Conservation (phyloP, 2,888 invertebrate genomes). For the Eueremaeus valkanovi region DNA sequence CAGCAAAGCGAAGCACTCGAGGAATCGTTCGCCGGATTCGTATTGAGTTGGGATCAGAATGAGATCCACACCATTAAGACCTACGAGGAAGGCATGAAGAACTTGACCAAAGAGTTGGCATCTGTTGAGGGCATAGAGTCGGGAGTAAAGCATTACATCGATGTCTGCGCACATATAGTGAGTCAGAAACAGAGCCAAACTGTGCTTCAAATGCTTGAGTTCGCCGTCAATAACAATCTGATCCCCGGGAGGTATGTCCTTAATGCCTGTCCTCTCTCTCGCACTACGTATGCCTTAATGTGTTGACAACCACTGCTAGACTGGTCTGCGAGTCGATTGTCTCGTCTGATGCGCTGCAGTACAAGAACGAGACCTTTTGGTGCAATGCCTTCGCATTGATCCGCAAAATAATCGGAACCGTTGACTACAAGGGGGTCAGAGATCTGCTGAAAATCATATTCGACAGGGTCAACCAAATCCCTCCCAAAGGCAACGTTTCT, state of each 20-base stretch:
- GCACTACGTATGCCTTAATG: too few relatives aligned
- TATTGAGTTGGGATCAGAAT: slow-evolving; percentile 69
- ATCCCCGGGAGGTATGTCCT: slow-evolving; percentile 67
- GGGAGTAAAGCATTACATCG: slow-evolving; percentile 69
- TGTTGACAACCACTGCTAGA: slow-evolving; percentile 54
- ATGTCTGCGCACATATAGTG: slow-evolving; percentile 66
- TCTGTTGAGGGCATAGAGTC: slow-evolving; percentile 65
- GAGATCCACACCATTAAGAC: slow-evolving; percentile 65
- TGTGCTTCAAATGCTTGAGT: slow-evolving; percentile 69
- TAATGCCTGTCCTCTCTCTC: not conserved
- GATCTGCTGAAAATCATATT: slow-evolving; percentile 57
- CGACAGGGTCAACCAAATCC: slow-evolving; percentile 79
- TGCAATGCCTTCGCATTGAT: slow-evolving; percentile 79
- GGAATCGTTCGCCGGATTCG: slow-evolving; percentile 81
- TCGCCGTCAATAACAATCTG: slow-evolving; percentile 66
- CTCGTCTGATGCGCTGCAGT: slow-evolving; percentile 73
- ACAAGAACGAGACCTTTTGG: slow-evolving; percentile 81
- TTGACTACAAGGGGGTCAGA: slow-evolving; percentile 71
- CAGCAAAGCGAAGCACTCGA: slow-evolving; percentile 57
- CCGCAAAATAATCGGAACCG: slow-evolving; percentile 76
- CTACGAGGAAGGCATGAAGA: slow-evolving; percentile 67
- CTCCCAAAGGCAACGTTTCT: slow-evolving; percentile 71
- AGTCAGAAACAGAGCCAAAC: slow-evolving; percentile 71
- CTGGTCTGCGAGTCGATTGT: slow-evolving; percentile 82
- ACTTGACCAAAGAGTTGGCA: slow-evolving; percentile 56